These are phyloP conservation scores for Euglossa dilemma DNA, from an alignment of 1,140 invertebrate genomes.

Conservation along the genomic window DNA sequence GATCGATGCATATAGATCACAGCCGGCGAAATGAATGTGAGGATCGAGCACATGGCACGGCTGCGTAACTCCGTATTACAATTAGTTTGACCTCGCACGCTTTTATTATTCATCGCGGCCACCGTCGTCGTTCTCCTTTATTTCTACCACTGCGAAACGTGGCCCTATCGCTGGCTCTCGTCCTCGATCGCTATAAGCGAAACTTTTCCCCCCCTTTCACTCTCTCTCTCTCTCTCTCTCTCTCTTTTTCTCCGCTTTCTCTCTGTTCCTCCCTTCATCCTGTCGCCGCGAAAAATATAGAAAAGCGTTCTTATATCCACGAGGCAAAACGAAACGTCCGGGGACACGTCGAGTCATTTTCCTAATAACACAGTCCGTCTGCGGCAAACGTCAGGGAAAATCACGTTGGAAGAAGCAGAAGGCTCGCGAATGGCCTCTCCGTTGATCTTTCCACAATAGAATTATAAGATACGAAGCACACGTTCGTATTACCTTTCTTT, in stretches of 20 bases:
- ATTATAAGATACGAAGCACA: too few relatives aligned
- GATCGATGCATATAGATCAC: constrained; percentile 28
- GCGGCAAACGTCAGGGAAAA: not conserved
- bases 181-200: constrained; percentile 2
- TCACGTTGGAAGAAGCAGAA: not conserved
- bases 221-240: too few relatives aligned
- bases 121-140: not conserved
- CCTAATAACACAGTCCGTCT: not conserved
- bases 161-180: constrained; percentile 14
- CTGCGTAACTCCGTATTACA: constrained; percentile 62
- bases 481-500: too few relatives aligned
- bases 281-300: not conserved
- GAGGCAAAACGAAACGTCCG: not conserved
- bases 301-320: not conserved
- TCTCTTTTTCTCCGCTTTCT: not conserved
- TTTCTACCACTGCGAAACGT: constrained; percentile 2
- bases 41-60: constrained; percentile 62
- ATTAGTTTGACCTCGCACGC: constrained; percentile 76
- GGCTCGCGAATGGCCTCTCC: too few relatives aligned
- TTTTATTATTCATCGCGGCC: constrained; percentile 72
- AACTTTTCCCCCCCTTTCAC: not conserved
- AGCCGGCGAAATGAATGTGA: constrained; percentile 65
- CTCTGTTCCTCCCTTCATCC: not conserved
- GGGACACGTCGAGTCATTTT: not conserved
- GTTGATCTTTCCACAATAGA: too few relatives aligned